A percentile compares a stretch with the other conserved stretches of the same genome.
These are phyloP conservation scores for Brachyopa scutellaris DNA, from an alignment of 2,888 invertebrate genomes.

Conservation along the genomic window DNA sequence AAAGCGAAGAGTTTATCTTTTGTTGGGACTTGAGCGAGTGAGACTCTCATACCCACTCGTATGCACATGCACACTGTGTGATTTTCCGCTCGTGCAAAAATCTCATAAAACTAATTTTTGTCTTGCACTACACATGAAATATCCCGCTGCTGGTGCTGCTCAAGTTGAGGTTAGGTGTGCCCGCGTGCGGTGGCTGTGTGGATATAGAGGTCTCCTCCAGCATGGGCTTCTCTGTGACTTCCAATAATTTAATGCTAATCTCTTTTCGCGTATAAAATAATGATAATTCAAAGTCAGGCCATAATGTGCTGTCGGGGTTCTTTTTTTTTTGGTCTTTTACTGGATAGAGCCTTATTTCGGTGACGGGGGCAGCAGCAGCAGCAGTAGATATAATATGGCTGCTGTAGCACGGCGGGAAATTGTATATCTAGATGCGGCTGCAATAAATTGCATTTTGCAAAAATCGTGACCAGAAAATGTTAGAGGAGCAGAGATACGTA, in stretches of 20 bases:
- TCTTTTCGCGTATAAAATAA: conserved; percentile 71
- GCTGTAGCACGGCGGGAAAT: conserved; percentile 37
- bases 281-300: conserved; percentile 70
- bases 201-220: conserved; percentile 16
- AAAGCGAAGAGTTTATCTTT: conserved; percentile 51
- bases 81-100: conserved; percentile 66
- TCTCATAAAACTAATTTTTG: conserved; percentile 71
- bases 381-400: conserved; percentile 13
- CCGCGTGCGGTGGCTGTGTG: conserved; percentile 24
- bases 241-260: conserved; percentile 71
- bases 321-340: conserved; percentile 3
- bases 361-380: background rate
- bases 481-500: conserved; percentile 44
- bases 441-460: conserved; percentile 71
- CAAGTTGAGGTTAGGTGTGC: conserved; percentile 40
- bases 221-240: conserved; percentile 48
- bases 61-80: background rate
- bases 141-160: conserved; percentile 13
- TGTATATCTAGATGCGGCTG: conserved; percentile 69
- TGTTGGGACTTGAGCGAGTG: no score
- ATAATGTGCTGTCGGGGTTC: conserved; percentile 57
- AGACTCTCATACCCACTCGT: no score
- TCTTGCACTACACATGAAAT: conserved; percentile 62
- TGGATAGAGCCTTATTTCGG: conserved; percentile 4
- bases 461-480: conserved; percentile 72